Evolutionary conservation across 2,888 invertebrate species (phyloP).

Genomic region (Apotomis capreana): DNA sequence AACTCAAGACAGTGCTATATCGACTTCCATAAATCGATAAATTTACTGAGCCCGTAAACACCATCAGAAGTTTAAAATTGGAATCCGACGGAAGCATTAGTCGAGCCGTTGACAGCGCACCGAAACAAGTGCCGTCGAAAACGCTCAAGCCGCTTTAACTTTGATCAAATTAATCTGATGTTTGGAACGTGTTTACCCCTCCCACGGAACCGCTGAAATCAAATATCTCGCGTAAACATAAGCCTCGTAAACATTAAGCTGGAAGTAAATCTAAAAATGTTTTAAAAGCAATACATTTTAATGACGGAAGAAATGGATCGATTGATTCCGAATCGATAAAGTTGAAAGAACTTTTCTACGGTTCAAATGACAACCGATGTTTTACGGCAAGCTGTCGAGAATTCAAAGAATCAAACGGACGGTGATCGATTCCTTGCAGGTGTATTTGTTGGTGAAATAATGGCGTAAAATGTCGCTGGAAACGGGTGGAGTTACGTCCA

Average conservation of each 20-base stretch:
- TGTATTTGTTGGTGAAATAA: conserved; percentile 9
- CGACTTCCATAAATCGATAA: conserved; percentile 63
- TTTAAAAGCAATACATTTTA: conserved; percentile 32
- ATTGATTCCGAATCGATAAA: conserved; percentile 36
- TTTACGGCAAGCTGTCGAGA: conserved; percentile 37
- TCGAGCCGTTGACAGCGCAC: conserved; percentile 75
- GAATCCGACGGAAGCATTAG: conserved; percentile 80
- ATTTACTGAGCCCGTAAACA: conserved; percentile 62
- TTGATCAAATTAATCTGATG: conserved; percentile 79
- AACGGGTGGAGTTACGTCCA: not conserved
- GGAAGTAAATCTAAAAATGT: conserved; percentile 41
- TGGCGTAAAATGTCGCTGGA: conserved; percentile 5
- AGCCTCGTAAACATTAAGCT: conserved; percentile 43
- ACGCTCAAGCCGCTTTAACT: conserved; percentile 70
- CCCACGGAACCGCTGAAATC: conserved; percentile 53
- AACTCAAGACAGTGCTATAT: conserved; percentile 53
- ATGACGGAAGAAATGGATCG: conserved; percentile 30
- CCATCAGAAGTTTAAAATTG: conserved; percentile 79
- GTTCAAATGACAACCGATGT: conserved; percentile 43
- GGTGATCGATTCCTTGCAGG: conserved; percentile 46
- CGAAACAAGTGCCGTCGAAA: conserved; percentile 75
- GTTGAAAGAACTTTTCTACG: conserved; percentile 41
- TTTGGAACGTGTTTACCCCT: conserved; percentile 62
- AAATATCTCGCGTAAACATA: conserved; percentile 50
- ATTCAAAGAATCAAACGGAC: conserved; percentile 44